Percentiles rank a stretch among this genome's conserved stretches.
Evolutionary conservation across 1,140 invertebrate genomes (phyloP).

Genomic region (Papilio helenus): DNA sequence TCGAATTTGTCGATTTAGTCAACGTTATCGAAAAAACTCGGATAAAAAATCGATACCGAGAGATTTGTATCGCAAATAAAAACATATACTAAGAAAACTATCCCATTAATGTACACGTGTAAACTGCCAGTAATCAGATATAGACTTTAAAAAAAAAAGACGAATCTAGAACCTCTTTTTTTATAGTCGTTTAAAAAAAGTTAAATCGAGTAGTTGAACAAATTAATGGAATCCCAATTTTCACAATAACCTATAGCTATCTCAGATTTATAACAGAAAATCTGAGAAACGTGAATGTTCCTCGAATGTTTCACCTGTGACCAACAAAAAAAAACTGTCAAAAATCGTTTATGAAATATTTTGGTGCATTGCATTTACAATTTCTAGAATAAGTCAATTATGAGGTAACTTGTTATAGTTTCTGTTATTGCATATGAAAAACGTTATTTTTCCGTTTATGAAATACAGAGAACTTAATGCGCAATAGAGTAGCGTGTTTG

Average conservation of each 20-base stretch:
- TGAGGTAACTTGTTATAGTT: background rate
- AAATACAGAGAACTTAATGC: conserved; percentile 11
- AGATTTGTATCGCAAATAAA: background rate
- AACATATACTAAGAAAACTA: background rate
- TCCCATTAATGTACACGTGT: background rate
- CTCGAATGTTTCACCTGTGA: no score
- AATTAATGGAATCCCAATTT: no score
- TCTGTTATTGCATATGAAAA: background rate
- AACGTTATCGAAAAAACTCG: background rate
- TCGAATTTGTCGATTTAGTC: background rate
- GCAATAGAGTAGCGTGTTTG: conserved; percentile 18
- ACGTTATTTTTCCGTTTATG: background rate
- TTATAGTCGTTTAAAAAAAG: no score
- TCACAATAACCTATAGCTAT: no score
- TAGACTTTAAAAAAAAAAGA: no score
- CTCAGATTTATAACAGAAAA: no score
- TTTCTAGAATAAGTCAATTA: background rate
- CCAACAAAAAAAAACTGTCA: background rate
- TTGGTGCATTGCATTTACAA: background rate
- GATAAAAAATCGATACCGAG: background rate
- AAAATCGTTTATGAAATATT: background rate
- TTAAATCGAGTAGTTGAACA: no score
- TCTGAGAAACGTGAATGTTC: no score
- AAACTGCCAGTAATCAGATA: background rate
- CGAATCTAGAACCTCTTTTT: no score